Conservation (phyloP, 2,797 vertebrate genomes). For the Cyprinodon diabolis region DNA sequence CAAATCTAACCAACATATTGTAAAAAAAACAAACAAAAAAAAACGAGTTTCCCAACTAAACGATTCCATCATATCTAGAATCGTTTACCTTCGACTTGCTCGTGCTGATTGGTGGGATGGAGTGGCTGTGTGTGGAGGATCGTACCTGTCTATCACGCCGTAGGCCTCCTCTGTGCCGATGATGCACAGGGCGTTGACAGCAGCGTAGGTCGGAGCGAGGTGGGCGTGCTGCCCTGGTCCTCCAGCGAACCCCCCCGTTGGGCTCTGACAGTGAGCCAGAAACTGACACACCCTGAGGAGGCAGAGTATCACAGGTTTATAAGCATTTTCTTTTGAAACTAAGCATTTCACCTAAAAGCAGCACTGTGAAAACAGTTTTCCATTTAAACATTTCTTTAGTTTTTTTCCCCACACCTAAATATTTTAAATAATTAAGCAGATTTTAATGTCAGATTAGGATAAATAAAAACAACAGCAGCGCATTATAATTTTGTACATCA, state of each 20-base stretch:
- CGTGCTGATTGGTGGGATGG: not conserved
- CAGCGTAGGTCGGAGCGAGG: conserved; percentile 95
- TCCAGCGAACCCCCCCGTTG: conserved; percentile 90
- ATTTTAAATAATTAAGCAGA: not conserved
- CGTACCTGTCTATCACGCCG: conserved; percentile 88
- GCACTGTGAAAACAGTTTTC: too few species aligned
- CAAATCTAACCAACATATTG: too few species aligned
- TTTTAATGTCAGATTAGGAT: not conserved
- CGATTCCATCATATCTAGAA: not conserved
- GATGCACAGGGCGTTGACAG: conserved; percentile 93
- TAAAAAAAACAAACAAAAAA: not conserved
- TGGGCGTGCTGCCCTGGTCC: conserved; percentile 94
- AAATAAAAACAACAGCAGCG: not conserved
- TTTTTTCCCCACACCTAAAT: not conserved
- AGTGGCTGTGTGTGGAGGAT: accelerated
- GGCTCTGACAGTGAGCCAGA: conserved; percentile 89
- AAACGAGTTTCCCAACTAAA: not conserved
- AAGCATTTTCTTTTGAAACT: too few species aligned
- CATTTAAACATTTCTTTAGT: too few species aligned
- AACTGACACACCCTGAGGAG: conserved; percentile 89
- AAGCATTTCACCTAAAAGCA: too few species aligned
- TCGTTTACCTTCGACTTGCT: not conserved
- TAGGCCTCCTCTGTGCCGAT: conserved; percentile 95
- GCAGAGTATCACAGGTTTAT: not conserved
- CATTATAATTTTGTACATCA: too few species aligned